A percentile compares a stretch with the other conserved stretches of the same genome.
Conservation (phyloP, 1,140 invertebrate genomes). For the Drosophila pruinosa region DNA sequence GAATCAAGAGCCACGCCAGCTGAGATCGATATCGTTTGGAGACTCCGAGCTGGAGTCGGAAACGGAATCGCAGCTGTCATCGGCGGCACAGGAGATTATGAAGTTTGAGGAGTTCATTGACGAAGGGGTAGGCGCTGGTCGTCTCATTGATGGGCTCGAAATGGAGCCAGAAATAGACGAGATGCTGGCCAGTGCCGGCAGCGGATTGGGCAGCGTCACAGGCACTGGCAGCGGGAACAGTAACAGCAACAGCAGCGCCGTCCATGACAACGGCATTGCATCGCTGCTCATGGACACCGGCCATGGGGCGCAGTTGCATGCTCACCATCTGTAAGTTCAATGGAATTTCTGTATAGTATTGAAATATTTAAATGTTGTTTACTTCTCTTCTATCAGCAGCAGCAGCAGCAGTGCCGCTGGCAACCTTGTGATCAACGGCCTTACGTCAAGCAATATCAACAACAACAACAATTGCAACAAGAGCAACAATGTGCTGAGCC, state of each 20-base stretch:
- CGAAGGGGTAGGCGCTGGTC: constrained; percentile 75
- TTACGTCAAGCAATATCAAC: constrained; percentile 80
- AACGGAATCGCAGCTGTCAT: constrained; percentile 75
- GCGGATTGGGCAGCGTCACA: constrained; percentile 53
- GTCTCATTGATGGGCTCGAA: constrained; percentile 78
- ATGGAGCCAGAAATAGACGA: constrained; percentile 80
- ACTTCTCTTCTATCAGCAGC: constrained; percentile 10
- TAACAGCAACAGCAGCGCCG: constrained; percentile 61
- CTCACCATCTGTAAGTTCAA: constrained; percentile 61
- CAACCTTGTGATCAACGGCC: constrained; percentile 78
- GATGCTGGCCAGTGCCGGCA: constrained; percentile 58
- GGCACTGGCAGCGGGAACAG: constrained; percentile 63
- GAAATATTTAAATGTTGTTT: too few species aligned
- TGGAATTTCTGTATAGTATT: too few species aligned
- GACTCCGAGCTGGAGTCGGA: constrained; percentile 76
- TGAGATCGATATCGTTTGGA: constrained; percentile 58
- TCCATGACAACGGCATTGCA: constrained; percentile 56
- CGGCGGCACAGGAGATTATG: constrained; percentile 76
- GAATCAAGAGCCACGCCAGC: constrained; percentile 45
- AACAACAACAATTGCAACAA: constrained; percentile 59
- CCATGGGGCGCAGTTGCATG: constrained; percentile 42
- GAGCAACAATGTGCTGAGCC: constrained; percentile 50
- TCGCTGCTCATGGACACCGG: constrained; percentile 53
- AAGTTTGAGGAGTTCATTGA: constrained; percentile 80
- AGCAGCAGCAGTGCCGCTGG: constrained; percentile 51